phyloP scores from a whole-genome alignment of 2,113 vertebrate genomes.

The Polypterus bichir region DNA sequence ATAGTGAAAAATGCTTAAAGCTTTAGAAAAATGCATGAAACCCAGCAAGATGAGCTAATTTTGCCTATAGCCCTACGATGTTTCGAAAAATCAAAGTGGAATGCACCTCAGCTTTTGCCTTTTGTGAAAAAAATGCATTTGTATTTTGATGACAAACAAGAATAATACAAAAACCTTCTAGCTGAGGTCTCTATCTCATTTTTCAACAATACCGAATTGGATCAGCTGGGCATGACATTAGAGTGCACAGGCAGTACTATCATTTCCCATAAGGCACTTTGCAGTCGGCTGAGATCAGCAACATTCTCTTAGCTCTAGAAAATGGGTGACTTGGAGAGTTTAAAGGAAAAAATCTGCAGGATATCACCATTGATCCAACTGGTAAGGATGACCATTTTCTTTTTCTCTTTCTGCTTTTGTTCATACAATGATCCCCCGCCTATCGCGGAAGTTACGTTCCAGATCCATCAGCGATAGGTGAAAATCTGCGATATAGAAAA shows the following conservation, averaged over 20 bases:
- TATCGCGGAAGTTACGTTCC: no score
- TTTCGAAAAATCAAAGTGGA: constrained; percentile 21
- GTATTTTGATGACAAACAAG: constrained; percentile 11
- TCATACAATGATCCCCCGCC: no score
- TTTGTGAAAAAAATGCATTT: constrained; percentile 20
- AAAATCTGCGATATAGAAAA: no score
- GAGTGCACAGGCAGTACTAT: constrained; percentile 15
- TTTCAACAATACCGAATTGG: constrained; percentile 18
- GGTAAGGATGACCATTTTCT: no score
- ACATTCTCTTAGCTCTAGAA: constrained; percentile 18
- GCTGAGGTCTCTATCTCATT: constrained; percentile 16
- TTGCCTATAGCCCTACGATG: constrained; percentile 14
- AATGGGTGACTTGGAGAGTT: constrained; percentile 6
- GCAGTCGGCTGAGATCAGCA: constrained; percentile 16
- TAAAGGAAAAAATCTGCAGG: constrained; percentile 17
- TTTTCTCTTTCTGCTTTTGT: no score
- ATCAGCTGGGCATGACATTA: constrained; percentile 15
- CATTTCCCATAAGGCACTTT: constrained; percentile 12
- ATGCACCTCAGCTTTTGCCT: constrained; percentile 21
- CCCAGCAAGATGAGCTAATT: constrained; percentile 17
- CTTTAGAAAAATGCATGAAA: constrained; percentile 9
- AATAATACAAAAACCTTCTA: neutral
- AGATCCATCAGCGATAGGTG: no score
- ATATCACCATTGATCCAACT: neutral
- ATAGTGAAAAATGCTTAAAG: constrained; percentile 7